Base-by-base conservation (phyloP, 1,140 invertebrate genomes). In the Calephelis virginiensis region DNA sequence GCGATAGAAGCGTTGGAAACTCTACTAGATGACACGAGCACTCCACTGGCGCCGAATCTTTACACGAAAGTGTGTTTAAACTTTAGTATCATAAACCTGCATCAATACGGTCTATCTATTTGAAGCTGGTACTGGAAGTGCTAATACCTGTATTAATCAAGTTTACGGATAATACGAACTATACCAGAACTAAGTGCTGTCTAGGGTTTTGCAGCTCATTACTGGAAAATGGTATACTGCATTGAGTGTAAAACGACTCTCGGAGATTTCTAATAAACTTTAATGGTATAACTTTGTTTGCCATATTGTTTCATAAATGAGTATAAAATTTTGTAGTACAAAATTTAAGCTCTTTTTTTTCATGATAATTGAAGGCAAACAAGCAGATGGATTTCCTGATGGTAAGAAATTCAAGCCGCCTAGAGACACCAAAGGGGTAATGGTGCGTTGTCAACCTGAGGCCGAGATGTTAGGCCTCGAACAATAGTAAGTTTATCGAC, bases 51-150 rank as follows among this genome's bases (percentile, higher is more conserved):
- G 28, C 17, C 14, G 50, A 56, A 56, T 56, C 53, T 56, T 56
- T 7, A 11, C 14, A 56, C 5, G 28, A 56, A 1, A 10, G 11
- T 56, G 10, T 37, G 53, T 6, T 56, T 56, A 56, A 56, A 56
- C 53, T 56, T 56, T 56, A n/a, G 53, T 56, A 56, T 37, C 53
- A 37, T 56, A 56, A 56, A 56, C 53, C 53, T 56, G 53, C 17
- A 56, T 56, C 17, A 56, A 56, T 56, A 56, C 37, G 53, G 10
- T 56, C 53, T 56, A 37, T 28, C 17, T 28, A 37, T 28, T 56
- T 56, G 9, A 11, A 56, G 28, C 12, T 56, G 28, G 37, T 56
- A 12, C 37, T 37, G 53, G 28, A 56, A 56, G 53, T 56, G 53
- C 53, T 56, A 56, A 56, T 56, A 56, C 12, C 11, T 56, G 11